phyloP scores from a whole-genome alignment of 2,888 invertebrate species.

The Oscheius myriophilus region DNA sequence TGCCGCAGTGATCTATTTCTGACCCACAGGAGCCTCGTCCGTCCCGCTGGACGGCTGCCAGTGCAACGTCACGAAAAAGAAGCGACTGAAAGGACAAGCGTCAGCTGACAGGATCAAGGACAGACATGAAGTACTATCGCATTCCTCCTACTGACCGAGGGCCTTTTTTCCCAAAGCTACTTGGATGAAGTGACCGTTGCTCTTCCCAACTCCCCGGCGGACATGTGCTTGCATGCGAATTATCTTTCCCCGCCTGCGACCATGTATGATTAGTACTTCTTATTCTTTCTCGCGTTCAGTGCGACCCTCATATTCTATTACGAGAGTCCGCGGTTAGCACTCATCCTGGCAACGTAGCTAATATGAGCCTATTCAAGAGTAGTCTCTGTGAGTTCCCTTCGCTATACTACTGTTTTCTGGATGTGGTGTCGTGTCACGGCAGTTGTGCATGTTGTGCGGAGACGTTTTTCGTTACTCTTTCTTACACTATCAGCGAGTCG shows the following conservation, averaged over 20 bases:
- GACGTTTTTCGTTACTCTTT: slow-evolving; percentile 31
- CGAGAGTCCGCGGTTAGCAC: too few species aligned
- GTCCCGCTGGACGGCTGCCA: slow-evolving; percentile 25
- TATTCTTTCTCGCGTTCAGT: slow-evolving; percentile 7
- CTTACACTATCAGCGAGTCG: slow-evolving; percentile 26
- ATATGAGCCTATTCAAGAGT: too few species aligned
- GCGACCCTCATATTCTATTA: background rate
- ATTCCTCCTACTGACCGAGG: background rate
- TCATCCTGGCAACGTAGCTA: too few species aligned
- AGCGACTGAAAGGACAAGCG: slow-evolving; percentile 2
- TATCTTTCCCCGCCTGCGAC: slow-evolving; percentile 13
- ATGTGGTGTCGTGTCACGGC: slow-evolving; percentile 15
- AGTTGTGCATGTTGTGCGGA: slow-evolving; percentile 28
- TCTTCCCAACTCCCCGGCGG: background rate
- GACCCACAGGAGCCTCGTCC: slow-evolving; percentile 1
- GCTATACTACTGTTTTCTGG: slow-evolving; percentile 29
- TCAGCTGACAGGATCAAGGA: slow-evolving; percentile 20
- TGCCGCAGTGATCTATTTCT: too few species aligned
- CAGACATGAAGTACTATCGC: background rate
- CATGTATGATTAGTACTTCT: slow-evolving; percentile 22
- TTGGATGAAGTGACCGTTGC: too few species aligned
- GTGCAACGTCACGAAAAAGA: slow-evolving; percentile 27
- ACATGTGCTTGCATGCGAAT: slow-evolving; percentile 11
- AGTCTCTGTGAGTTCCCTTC: background rate
- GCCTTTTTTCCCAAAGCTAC: background rate